These are phyloP conservation scores for Strigamia maritima DNA, from an alignment of 2,888 invertebrate species.

Conservation along the genomic window DNA sequence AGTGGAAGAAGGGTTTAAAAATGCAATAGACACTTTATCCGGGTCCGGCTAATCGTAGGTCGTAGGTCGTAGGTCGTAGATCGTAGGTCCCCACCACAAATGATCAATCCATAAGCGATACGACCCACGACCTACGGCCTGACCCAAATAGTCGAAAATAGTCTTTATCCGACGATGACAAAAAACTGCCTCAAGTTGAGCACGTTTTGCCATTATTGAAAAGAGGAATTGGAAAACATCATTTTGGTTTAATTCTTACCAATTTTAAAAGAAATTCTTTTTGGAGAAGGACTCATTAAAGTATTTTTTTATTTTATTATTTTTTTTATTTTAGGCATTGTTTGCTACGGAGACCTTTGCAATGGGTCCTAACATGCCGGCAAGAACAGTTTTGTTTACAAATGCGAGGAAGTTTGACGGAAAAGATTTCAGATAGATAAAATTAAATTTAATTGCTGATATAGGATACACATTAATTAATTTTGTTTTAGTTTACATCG, in stretches of 20 bases:
- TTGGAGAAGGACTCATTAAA: conserved; percentile 96
- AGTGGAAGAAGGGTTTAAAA: conserved; percentile 94
- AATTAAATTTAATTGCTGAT: conserved; percentile 45
- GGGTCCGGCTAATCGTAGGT: too few relatives aligned
- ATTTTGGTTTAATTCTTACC: conserved; percentile 80
- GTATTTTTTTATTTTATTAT: conserved; percentile 46
- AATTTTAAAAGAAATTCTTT: conserved; percentile 95
- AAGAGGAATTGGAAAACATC: conserved; percentile 98
- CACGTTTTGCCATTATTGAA: conserved; percentile 85
- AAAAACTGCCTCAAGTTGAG: conserved; percentile 88
- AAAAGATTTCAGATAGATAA: conserved; percentile 89
- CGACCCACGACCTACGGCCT: too few relatives aligned
- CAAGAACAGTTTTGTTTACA: conserved; percentile 96
- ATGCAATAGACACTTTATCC: conserved; percentile 97
- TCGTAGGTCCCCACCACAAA: too few relatives aligned
- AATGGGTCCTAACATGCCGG: conserved; percentile 99
- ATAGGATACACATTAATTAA: too few relatives aligned
- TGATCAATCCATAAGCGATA: too few relatives aligned
- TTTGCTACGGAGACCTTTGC: conserved; percentile 99
- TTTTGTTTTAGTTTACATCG: conserved; percentile 67
- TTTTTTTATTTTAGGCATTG: conserved; percentile 63
- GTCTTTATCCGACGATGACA: conserved; percentile 89
- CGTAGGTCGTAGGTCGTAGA: too few relatives aligned
- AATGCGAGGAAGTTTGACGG: conserved; percentile 91
- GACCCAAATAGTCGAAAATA: too few relatives aligned